Conservation (phyloP, 2,797 vertebrate species). For the Protosalanx chinensis region DNA sequence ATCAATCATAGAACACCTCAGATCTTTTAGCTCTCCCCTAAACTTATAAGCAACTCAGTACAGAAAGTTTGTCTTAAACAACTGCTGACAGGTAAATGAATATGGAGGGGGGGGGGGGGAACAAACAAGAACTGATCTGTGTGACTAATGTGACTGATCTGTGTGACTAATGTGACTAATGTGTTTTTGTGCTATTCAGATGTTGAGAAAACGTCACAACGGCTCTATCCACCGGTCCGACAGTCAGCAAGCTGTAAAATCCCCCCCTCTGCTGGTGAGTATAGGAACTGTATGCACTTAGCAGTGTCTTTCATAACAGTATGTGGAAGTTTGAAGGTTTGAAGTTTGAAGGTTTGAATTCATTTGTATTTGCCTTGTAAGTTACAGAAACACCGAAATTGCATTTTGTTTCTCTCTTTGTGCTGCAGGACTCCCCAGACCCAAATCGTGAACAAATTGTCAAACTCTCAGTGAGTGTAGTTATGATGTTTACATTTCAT, state of each 20-base stretch:
- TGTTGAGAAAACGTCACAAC: conserved; percentile 84
- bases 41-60: not conserved
- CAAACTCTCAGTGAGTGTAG: conserved; percentile 90
- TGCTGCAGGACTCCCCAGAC: conserved; percentile 87
- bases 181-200: conserved; percentile 63
- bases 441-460: conserved; percentile 84
- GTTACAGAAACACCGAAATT: too few species aligned
- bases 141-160: not conserved
- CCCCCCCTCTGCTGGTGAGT: conserved; percentile 90
- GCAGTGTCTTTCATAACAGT: not conserved
- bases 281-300: not conserved
- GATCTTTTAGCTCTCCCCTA: not conserved
- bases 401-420: conserved; percentile 4
- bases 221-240: conserved; percentile 84
- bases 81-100: not conserved
- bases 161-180: conserved; percentile 2
- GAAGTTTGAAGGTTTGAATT: not conserved
- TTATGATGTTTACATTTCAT: not conserved
- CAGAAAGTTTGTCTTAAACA: not conserved
- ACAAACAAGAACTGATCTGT: too few species aligned
- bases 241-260: conserved; percentile 95
- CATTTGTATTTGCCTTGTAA: too few species aligned
- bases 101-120: not conserved
- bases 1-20: not conserved
- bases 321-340: conserved; percentile 3